phyloP scores from a whole-genome alignment of 1,140 invertebrate species.

The Procambarus clarkii region DNA sequence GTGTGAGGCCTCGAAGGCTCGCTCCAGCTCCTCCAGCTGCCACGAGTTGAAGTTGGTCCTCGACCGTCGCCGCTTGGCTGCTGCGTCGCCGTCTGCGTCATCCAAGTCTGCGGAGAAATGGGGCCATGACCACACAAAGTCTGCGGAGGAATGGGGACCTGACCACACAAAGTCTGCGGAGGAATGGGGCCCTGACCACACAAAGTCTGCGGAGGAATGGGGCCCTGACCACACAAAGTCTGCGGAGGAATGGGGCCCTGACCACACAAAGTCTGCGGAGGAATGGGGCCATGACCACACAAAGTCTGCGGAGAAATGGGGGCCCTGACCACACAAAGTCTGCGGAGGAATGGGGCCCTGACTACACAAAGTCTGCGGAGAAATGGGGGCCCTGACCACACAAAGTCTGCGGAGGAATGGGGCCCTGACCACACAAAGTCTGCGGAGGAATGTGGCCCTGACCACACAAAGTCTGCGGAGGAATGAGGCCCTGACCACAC shows the following conservation, averaged over 20 bases:
- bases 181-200: background rate
- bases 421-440: background rate
- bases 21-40: slow-evolving; percentile 98
- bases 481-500: background rate
- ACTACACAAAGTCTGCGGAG: background rate
- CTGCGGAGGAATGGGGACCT: background rate
- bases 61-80: slow-evolving; percentile 85
- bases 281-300: background rate
- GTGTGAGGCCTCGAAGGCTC: slow-evolving; percentile 96
- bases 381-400: too few relatives aligned
- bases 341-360: background rate
- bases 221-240: background rate
- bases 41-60: slow-evolving; percentile 98
- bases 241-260: background rate
- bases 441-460: background rate
- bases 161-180: slow-evolving; percentile 24
- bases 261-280: slow-evolving; percentile 21
- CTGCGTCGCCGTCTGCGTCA: slow-evolving; percentile 78
- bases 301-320: background rate
- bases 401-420: slow-evolving; percentile 8
- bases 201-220: slow-evolving; percentile 1
- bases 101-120: slow-evolving; percentile 22
- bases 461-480: slow-evolving; percentile 21
- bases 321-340: too few relatives aligned
- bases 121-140: background rate